Percentiles rank a stretch among this genome's conserved stretches.
Evolutionary conservation across 2,888 invertebrate genomes (phyloP).

Genomic region (Drosophila flavopinicola): DNA sequence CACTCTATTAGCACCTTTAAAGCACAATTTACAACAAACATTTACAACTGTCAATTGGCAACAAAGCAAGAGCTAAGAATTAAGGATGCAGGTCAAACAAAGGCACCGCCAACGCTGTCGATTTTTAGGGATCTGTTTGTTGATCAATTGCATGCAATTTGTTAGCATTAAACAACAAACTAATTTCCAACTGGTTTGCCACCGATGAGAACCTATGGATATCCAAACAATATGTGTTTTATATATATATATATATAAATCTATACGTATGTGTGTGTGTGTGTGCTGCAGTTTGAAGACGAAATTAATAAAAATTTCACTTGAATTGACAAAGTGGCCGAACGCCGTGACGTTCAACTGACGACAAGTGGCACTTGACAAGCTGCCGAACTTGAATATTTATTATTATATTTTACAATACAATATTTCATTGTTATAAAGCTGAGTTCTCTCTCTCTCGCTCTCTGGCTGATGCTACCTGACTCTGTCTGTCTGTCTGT

Average conservation of each 20-base stretch:
- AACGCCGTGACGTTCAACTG: conserved; percentile 79
- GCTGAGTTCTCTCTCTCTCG: no score
- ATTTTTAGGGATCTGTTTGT: conserved; percentile 46
- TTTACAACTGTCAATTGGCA: conserved; percentile 82
- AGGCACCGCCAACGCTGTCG: conserved; percentile 62
- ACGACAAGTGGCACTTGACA: conserved; percentile 81
- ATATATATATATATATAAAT: conserved; percentile 12
- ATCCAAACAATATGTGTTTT: conserved; percentile 19
- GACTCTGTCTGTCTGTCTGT: conserved; percentile 33
- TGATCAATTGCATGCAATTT: conserved; percentile 76
- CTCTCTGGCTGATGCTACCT: conserved; percentile 50
- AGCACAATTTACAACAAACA: conserved; percentile 80
- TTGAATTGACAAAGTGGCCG: conserved; percentile 81
- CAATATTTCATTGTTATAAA: conserved; percentile 74
- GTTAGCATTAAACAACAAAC: conserved; percentile 74
- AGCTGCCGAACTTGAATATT: conserved; percentile 79
- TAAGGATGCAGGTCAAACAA: conserved; percentile 74
- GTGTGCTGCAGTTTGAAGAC: conserved; percentile 67
- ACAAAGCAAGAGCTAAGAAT: conserved; percentile 60
- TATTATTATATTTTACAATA: conserved; percentile 51
- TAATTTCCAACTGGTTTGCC: conserved; percentile 62
- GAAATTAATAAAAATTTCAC: conserved; percentile 83
- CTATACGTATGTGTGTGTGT: conserved; percentile 14
- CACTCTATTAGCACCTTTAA: conserved; percentile 81
- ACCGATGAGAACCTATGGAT: conserved; percentile 59